These are phyloP conservation scores for Popillia japonica DNA, from an alignment of 1,140 invertebrate genomes.

Conservation along the genomic window DNA sequence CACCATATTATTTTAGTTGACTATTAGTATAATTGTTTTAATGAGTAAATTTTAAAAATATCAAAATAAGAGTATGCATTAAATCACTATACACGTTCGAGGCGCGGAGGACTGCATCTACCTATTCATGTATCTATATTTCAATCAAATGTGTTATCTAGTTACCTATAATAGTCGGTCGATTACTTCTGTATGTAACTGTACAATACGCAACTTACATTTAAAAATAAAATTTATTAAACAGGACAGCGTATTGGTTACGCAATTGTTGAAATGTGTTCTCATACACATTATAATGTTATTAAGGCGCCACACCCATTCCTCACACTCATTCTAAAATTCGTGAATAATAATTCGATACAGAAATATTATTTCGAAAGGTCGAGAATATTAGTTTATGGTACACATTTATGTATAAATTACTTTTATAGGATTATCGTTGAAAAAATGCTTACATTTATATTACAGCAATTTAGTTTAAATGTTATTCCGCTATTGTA, in stretches of 20 bases:
- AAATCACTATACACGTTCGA: no score
- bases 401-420: not conserved
- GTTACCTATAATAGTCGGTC: not conserved
- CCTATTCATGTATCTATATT: no score
- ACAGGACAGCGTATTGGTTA: not conserved
- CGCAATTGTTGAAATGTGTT: slow-evolving; percentile 18
- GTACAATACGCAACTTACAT: not conserved
- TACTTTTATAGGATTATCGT: not conserved
- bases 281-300: not conserved
- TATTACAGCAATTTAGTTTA: not conserved
- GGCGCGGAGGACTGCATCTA: no score
- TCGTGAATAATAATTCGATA: slow-evolving; percentile 1
- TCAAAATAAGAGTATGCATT: no score
- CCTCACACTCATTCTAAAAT: not conserved
- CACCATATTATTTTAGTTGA: no score
- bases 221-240: not conserved
- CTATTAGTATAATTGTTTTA: no score
- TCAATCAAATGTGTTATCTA: not conserved
- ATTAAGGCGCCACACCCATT: not conserved
- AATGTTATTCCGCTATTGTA: no score
- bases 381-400: slow-evolving; percentile 2
- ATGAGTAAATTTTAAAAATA: no score
- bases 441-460: not conserved
- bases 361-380: not conserved
- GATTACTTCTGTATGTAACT: not conserved